These are phyloP conservation scores for Petrolisthes manimaculis DNA, from an alignment of 2,888 invertebrate species.

Conservation along the genomic window DNA sequence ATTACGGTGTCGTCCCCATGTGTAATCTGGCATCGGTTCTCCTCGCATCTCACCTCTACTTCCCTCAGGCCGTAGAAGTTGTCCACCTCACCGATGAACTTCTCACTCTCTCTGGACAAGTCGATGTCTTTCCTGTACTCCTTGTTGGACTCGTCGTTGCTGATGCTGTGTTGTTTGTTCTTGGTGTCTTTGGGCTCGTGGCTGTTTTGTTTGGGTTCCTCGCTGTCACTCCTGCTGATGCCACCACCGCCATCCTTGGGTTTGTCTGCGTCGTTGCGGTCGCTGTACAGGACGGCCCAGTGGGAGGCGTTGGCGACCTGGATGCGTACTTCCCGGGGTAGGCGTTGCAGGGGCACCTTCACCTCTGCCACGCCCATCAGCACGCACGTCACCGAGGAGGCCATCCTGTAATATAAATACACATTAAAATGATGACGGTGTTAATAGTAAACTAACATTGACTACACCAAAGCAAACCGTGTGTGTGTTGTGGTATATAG, in stretches of 20 bases:
- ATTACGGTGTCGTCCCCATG: slow-evolving; percentile 38
- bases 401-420: not conserved
- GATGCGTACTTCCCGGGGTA: slow-evolving; percentile 40
- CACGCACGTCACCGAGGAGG: slow-evolving; percentile 24
- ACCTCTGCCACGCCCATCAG: slow-evolving; percentile 62
- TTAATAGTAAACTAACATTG: no score
- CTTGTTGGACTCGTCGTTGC: not conserved
- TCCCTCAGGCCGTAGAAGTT: slow-evolving; percentile 43
- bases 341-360: slow-evolving; percentile 46
- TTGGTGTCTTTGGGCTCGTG: no score
- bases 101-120: slow-evolving; percentile 5
- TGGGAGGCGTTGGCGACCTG: slow-evolving; percentile 36
- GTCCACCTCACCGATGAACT: slow-evolving; percentile 53
- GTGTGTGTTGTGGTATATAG: no score
- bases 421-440: no score
- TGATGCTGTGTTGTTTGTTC: slow-evolving; percentile 11
- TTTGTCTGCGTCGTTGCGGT: not conserved
- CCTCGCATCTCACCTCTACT: slow-evolving; percentile 32
- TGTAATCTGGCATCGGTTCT: slow-evolving; percentile 20
- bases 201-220: no score
- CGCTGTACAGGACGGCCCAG: slow-evolving; percentile 28
- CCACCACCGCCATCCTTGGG: no score
- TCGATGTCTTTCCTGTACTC: not conserved
- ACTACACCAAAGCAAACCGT: no score
- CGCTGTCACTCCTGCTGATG: no score